Evolutionary conservation across 2,797 vertebrate species (phyloP).

Genomic region (Poeciliopsis gracilis): DNA sequence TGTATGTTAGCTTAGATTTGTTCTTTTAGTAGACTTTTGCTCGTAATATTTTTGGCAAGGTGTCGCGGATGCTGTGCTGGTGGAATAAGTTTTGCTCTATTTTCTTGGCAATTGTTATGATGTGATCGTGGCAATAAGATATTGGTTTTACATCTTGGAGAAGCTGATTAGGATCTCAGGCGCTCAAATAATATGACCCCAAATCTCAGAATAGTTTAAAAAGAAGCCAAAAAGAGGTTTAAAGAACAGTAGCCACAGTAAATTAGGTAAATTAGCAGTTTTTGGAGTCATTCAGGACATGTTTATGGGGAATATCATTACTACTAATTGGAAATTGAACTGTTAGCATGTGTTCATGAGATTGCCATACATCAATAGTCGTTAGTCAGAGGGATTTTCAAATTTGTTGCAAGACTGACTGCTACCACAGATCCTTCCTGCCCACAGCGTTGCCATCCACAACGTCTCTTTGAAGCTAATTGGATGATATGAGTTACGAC

Average conservation of each 20-base stretch:
- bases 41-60: neutral
- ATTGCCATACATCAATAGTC: neutral
- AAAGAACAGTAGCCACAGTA: neutral
- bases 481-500: neutral
- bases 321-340: neutral
- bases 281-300: neutral
- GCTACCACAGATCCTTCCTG: too few species aligned
- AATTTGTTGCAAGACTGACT: neutral
- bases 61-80: neutral
- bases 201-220: neutral
- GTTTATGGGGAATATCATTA: neutral
- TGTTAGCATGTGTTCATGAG: neutral
- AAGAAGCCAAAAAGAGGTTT: neutral
- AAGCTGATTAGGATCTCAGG: neutral
- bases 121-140: neutral
- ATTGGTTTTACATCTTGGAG: neutral
- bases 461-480: too few species aligned
- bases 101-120: neutral
- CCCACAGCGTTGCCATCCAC: too few species aligned
- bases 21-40: neutral
- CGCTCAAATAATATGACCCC: neutral
- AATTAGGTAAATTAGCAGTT: neutral
- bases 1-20: neutral
- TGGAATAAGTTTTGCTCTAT: neutral
- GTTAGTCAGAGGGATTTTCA: neutral